Evolutionary conservation across 2,888 invertebrate species (phyloP).

Genomic region (Chromoteleia sp.): DNA sequence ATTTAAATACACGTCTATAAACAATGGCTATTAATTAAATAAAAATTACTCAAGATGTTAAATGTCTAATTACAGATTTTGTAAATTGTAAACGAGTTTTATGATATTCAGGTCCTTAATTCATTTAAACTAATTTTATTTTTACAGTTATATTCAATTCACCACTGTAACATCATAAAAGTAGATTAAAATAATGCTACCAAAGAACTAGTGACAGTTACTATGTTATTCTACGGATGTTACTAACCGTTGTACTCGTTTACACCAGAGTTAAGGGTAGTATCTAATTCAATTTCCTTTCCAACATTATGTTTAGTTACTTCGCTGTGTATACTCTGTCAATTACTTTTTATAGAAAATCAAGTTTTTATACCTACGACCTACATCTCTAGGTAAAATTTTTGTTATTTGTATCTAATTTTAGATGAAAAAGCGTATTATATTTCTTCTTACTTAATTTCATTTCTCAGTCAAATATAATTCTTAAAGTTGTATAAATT

Average conservation of each 20-base stretch:
- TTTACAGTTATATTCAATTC: not conserved
- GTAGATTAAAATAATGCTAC: not conserved
- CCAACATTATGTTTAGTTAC: slow-evolving; percentile 18
- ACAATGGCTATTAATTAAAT: no score
- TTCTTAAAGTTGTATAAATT: not conserved
- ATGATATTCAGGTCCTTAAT: no score
- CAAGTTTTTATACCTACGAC: slow-evolving; percentile 12
- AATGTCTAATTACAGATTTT: no score
- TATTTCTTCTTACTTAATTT: not conserved
- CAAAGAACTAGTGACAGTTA: not conserved
- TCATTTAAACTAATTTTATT: not conserved
- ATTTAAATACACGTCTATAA: no score
- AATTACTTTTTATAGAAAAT: slow-evolving; percentile 22
- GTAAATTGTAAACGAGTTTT: no score
- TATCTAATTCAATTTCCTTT: slow-evolving; percentile 15
- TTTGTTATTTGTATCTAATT: not conserved
- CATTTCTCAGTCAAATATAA: not conserved
- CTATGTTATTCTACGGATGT: not conserved
- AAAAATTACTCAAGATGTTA: no score
- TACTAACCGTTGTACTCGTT: not conserved
- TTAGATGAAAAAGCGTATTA: not conserved
- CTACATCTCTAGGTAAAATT: not conserved
- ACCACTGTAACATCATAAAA: not conserved
- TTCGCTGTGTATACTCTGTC: not conserved
- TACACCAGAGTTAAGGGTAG: not conserved